A percentile compares a stretch with the other conserved stretches of the same genome.
These are phyloP conservation scores for Oryzias woworae DNA, from an alignment of 2,113 vertebrate genomes.

Conservation along the genomic window DNA sequence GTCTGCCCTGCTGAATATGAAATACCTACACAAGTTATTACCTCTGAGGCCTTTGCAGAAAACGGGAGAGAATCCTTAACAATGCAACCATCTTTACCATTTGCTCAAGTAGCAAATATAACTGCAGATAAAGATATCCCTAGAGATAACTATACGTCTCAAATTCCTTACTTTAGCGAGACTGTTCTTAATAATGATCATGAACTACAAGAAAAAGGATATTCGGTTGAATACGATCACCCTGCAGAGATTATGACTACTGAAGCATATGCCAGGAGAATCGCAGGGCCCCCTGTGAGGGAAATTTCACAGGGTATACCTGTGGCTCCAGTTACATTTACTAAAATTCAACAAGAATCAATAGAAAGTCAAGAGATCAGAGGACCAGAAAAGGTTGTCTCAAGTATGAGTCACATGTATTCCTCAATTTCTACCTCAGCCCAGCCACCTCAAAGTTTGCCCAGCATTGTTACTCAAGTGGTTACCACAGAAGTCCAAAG, in stretches of 20 bases:
- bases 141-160: conserved; percentile 26
- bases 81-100: conserved; percentile 45
- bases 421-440: conserved; percentile 78
- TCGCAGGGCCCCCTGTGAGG: conserved; percentile 42
- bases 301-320: conserved; percentile 47
- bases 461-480: conserved; percentile 79
- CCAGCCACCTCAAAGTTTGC: conserved; percentile 67
- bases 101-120: conserved; percentile 46
- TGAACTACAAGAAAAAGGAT: conserved; percentile 38
- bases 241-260: conserved; percentile 61
- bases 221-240: conserved; percentile 60
- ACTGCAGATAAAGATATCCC: conserved; percentile 59
- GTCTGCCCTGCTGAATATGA: conserved; percentile 51
- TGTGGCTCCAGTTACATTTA: conserved; percentile 64
- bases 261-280: conserved; percentile 54
- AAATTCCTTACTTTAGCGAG: conserved; percentile 42
- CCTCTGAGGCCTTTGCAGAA: conserved; percentile 50
- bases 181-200: conserved; percentile 42
- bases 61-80: conserved; percentile 59
- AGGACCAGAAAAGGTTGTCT: conserved; percentile 78
- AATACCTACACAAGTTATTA: conserved; percentile 38
- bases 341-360: conserved; percentile 79
- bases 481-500: conserved; percentile 82
- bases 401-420: conserved; percentile 80
- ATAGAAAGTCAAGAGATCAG: conserved; percentile 79